phyloP scores from a whole-genome alignment of 2,888 invertebrate species.

The Ormia ochracea region DNA sequence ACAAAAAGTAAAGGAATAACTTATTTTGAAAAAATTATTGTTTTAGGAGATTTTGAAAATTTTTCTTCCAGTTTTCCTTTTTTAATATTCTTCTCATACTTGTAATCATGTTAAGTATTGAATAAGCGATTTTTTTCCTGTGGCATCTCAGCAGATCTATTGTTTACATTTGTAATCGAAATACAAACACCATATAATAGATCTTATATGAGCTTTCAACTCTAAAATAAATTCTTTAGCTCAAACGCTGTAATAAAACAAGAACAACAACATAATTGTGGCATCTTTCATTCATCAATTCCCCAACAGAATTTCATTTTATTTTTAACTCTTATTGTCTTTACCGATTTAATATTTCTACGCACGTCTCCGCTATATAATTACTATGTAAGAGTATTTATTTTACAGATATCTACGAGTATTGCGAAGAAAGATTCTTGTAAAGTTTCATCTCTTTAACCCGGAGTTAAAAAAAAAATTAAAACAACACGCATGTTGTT shows the following conservation, averaged over 20 bases:
- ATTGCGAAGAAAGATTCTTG: slow-evolving; percentile 36
- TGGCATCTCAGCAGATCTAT: too few species aligned
- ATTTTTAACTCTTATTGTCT: slow-evolving; percentile 19
- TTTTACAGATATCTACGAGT: neutral
- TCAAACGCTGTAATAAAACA: slow-evolving; percentile 1
- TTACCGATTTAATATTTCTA: slow-evolving; percentile 51
- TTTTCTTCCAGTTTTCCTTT: too few species aligned
- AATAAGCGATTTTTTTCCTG: too few species aligned
- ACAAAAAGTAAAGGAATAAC: too few species aligned
- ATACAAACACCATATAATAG: neutral
- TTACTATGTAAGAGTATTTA: slow-evolving; percentile 18
- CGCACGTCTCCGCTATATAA: slow-evolving; percentile 49
- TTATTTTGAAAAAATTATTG: too few species aligned
- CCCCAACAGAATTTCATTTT: slow-evolving; percentile 6
- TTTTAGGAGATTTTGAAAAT: too few species aligned
- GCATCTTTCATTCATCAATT: slow-evolving; percentile 42
- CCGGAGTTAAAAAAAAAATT: slow-evolving; percentile 38
- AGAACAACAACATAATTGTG: neutral
- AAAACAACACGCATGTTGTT: slow-evolving; percentile 38
- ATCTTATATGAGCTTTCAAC: neutral
- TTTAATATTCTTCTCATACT: too few species aligned
- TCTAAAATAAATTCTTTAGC: neutral
- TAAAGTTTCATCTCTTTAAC: slow-evolving; percentile 54
- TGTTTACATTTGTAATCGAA: too few species aligned
- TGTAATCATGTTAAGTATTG: too few species aligned